These are phyloP conservation scores for Sarotherodon lohbergeri DNA, from an alignment of 2,113 vertebrate genomes.

Conservation along the genomic window DNA sequence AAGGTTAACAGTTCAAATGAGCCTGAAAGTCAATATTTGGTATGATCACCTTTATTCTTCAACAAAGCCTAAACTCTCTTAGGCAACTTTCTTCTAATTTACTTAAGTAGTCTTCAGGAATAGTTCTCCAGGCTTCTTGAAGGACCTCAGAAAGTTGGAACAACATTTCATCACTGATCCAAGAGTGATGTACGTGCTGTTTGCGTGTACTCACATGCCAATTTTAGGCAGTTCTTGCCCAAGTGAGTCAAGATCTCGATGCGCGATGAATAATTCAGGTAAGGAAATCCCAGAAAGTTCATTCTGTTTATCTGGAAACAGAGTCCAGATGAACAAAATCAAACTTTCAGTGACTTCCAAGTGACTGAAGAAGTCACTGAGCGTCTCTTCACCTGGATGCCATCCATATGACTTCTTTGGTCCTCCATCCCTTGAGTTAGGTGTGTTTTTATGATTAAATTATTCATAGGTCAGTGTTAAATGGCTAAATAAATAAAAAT, in stretches of 20 bases:
- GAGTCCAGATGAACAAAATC: not conserved
- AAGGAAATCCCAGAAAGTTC: not conserved
- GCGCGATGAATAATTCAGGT: accelerated
- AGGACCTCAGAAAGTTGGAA: not conserved
- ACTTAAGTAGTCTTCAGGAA: not conserved
- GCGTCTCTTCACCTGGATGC: not conserved
- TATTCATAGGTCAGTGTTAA: not conserved
- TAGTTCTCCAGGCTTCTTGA: not conserved
- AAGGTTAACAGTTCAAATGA: not conserved
- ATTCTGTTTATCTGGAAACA: not conserved
- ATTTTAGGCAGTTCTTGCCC: not conserved
- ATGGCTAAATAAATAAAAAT: not conserved
- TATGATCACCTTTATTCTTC: not conserved
- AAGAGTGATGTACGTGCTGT: not conserved
- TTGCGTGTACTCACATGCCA: not conserved
- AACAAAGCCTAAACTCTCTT: not conserved
- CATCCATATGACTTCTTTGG: not conserved
- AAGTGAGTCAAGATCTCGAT: not conserved
- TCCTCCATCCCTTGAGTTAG: not conserved
- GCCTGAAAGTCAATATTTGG: not conserved
- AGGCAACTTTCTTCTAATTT: not conserved
- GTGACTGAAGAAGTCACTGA: not conserved
- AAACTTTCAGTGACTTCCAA: not conserved
- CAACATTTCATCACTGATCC: not conserved
- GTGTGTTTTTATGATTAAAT: not conserved